phyloP scores from a whole-genome alignment of 2,797 vertebrate genomes.

The Salarias fasciatus region DNA sequence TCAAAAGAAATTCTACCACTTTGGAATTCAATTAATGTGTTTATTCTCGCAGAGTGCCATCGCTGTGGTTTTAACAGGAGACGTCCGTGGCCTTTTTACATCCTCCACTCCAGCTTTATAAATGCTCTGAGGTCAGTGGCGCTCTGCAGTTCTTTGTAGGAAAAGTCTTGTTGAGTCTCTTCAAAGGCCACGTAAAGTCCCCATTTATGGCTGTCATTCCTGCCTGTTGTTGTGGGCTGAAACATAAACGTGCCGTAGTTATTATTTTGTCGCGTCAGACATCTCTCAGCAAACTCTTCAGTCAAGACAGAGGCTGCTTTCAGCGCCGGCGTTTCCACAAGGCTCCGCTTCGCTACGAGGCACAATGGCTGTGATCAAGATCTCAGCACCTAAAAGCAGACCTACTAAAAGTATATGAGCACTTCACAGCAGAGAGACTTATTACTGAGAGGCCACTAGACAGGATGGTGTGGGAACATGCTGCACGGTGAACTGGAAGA shows the following conservation, averaged over 20 bases:
- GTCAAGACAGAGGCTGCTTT: too few relatives aligned
- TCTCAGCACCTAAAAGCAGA: constrained; percentile 32
- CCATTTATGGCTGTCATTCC: constrained; percentile 38
- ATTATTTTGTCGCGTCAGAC: constrained; percentile 25
- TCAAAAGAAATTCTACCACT: constrained; percentile 59
- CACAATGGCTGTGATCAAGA: constrained; percentile 31
- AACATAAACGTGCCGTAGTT: constrained; percentile 25
- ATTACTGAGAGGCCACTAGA: constrained; percentile 22
- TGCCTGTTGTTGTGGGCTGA: constrained; percentile 13
- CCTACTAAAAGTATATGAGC: constrained; percentile 7
- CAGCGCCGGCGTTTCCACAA: constrained; percentile 20
- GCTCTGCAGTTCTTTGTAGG: constrained; percentile 53
- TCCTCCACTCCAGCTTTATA: constrained; percentile 47
- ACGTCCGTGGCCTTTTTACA: constrained; percentile 57
- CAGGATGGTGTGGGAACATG: too few relatives aligned
- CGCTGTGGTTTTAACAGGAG: constrained; percentile 56
- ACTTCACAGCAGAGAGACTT: constrained; percentile 22
- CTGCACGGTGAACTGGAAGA: constrained; percentile 6
- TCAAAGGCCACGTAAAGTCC: constrained; percentile 47
- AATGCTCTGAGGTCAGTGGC: constrained; percentile 70
- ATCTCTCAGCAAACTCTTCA: not conserved
- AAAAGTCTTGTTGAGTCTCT: constrained; percentile 30
- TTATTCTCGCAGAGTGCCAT: constrained; percentile 46
- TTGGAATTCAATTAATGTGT: constrained; percentile 66
- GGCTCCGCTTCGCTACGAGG: constrained; percentile 10